Conservation (phyloP, 2,113 vertebrate species). For the Rhipidura dahli region DNA sequence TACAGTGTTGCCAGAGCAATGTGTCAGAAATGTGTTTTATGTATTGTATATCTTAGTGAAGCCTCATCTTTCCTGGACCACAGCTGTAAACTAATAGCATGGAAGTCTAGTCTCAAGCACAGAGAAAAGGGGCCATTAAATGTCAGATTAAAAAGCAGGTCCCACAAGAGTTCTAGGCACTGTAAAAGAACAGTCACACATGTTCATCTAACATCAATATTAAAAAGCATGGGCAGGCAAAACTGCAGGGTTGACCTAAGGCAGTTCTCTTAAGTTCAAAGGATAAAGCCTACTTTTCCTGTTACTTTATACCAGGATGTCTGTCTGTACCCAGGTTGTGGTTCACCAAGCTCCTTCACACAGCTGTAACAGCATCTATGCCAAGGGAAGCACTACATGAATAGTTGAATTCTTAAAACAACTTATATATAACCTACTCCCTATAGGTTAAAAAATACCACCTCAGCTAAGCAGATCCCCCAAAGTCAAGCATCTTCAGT, state of each 20-base stretch:
- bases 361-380: not conserved
- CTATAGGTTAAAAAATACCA: not conserved
- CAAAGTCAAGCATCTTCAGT: not conserved
- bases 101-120: not conserved
- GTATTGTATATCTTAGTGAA: not conserved
- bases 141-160: not conserved
- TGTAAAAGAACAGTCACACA: not conserved
- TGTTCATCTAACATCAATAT: not conserved
- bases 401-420: not conserved
- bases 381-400: not conserved
- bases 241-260: not conserved
- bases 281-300: not conserved
- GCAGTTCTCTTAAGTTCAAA: not conserved
- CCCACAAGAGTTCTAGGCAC: not conserved
- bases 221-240: not conserved
- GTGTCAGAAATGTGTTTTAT: slow-evolving; percentile 24
- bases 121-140: not conserved
- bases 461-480: not conserved
- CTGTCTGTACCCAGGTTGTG: not conserved
- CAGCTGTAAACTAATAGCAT: not conserved
- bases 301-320: not conserved
- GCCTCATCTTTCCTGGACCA: not conserved
- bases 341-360: not conserved
- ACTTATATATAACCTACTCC: not conserved
- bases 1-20: not conserved